phyloP scores from a whole-genome alignment of 1,140 invertebrate genomes.

The Callitettix versicolor region DNA sequence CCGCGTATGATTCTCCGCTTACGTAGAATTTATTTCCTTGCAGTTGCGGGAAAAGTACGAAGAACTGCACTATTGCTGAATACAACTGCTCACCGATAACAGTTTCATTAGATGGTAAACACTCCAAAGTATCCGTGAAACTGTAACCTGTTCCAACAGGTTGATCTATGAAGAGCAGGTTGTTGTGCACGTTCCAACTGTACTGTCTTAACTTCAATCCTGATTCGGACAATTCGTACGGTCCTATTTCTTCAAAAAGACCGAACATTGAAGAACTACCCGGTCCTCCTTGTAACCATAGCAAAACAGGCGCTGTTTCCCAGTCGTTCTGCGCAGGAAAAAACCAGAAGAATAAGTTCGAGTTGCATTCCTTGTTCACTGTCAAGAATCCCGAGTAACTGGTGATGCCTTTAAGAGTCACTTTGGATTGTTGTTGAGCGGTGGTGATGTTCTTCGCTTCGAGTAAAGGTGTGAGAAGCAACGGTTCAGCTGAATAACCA shows the following conservation, averaged over 20 bases:
- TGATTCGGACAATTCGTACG: background rate
- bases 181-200: slow-evolving; percentile 44
- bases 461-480: slow-evolving; percentile 18
- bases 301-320: slow-evolving; percentile 45
- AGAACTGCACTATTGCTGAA: slow-evolving; percentile 45
- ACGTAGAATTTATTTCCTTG: slow-evolving; percentile 58
- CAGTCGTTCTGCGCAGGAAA: slow-evolving; percentile 46
- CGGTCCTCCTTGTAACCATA: slow-evolving; percentile 70
- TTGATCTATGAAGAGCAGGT: slow-evolving; percentile 79
- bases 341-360: slow-evolving; percentile 68
- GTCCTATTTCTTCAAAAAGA: slow-evolving; percentile 52
- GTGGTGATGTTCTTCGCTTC: slow-evolving; percentile 4
- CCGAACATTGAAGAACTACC: slow-evolving; percentile 58
- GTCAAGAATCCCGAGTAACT: slow-evolving; percentile 57
- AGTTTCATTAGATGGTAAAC: slow-evolving; percentile 54
- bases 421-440: slow-evolving; percentile 8
- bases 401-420: slow-evolving; percentile 10
- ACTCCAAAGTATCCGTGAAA: slow-evolving; percentile 43
- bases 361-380: slow-evolving; percentile 45
- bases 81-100: slow-evolving; percentile 30
- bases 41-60: slow-evolving; percentile 55
- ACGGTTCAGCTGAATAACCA: slow-evolving; percentile 11
- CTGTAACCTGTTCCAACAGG: slow-evolving; percentile 39
- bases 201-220: slow-evolving; percentile 30
- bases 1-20: slow-evolving; percentile 78